These are phyloP conservation scores for Gonioctena quinquepunctata DNA, from an alignment of 1,140 invertebrate species.

Conservation along the genomic window DNA sequence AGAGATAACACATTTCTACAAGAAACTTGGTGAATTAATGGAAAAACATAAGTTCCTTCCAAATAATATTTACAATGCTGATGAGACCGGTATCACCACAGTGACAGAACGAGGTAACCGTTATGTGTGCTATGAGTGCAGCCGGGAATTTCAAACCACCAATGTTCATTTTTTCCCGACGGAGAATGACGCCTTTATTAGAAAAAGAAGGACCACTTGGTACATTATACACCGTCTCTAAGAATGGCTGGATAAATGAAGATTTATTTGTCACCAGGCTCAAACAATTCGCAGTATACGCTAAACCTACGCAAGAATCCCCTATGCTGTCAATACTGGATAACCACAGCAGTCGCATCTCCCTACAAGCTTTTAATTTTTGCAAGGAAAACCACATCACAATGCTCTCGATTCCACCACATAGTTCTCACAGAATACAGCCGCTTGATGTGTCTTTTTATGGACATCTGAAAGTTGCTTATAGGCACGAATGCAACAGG, in stretches of 20 bases:
- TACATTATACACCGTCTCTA: constrained; percentile 44
- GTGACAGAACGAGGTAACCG: constrained; percentile 31
- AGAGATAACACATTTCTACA: constrained; percentile 35
- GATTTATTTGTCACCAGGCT: constrained; percentile 47
- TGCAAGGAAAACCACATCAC: constrained; percentile 4
- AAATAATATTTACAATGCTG: constrained; percentile 33
- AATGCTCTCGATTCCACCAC: constrained; percentile 20
- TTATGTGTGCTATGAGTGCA: constrained; percentile 45
- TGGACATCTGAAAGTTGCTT: constrained; percentile 18
- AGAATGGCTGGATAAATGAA: constrained; percentile 51
- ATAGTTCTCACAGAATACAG: constrained; percentile 15
- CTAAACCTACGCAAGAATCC: constrained; percentile 19
- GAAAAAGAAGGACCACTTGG: constrained; percentile 48
- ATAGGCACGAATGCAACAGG: constrained; percentile 19
- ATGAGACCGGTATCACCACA: constrained; percentile 38
- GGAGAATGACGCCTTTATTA: constrained; percentile 20
- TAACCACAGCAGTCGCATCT: constrained; percentile 23
- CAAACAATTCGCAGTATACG: constrained; percentile 20
- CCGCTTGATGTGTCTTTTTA: constrained; percentile 24
- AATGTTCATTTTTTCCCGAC: constrained; percentile 53
- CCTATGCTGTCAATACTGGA: constrained; percentile 25
- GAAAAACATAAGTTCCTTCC: constrained; percentile 44
- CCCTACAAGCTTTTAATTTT: constrained; percentile 8
- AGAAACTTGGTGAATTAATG: constrained; percentile 22
- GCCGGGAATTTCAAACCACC: constrained; percentile 50